Conservation (phyloP, 2,113 vertebrate genomes). For the Sebastes schlegelii region DNA sequence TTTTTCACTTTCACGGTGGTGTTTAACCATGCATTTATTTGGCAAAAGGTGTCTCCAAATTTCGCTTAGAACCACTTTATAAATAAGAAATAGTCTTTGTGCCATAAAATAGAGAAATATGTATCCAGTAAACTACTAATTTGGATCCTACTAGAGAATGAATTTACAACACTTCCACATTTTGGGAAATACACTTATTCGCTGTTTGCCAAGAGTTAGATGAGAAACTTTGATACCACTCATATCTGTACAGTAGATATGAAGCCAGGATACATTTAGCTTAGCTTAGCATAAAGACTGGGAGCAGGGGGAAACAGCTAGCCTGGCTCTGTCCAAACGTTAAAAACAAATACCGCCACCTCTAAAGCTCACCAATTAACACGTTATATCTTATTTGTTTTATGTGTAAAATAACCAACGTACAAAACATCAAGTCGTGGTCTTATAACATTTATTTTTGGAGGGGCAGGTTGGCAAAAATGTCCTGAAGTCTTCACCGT, state of each 20-base stretch:
- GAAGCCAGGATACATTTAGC: neutral
- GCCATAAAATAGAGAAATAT: neutral
- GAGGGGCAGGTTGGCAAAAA: too few species aligned
- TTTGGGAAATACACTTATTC: neutral
- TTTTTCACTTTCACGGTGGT: neutral
- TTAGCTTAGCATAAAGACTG: neutral
- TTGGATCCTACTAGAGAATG: neutral
- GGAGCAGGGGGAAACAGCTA: neutral
- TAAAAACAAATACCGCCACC: neutral
- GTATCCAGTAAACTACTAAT: neutral
- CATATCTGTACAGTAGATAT: neutral
- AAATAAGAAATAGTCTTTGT: neutral
- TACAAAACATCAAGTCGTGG: neutral
- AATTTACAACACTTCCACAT: neutral
- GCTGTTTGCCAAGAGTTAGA: neutral
- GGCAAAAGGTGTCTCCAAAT: neutral
- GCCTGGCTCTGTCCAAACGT: neutral
- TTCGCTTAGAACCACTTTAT: neutral
- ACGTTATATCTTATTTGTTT: neutral
- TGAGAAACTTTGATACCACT: neutral
- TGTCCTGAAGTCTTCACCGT: neutral
- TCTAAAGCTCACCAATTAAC: neutral
- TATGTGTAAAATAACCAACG: neutral
- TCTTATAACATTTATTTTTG: neutral
- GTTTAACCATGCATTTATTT: neutral